Evolutionary conservation across 53 echinoderm and acorn worm species (phyloP).

Genomic region (Echinarachnius parma): DNA sequence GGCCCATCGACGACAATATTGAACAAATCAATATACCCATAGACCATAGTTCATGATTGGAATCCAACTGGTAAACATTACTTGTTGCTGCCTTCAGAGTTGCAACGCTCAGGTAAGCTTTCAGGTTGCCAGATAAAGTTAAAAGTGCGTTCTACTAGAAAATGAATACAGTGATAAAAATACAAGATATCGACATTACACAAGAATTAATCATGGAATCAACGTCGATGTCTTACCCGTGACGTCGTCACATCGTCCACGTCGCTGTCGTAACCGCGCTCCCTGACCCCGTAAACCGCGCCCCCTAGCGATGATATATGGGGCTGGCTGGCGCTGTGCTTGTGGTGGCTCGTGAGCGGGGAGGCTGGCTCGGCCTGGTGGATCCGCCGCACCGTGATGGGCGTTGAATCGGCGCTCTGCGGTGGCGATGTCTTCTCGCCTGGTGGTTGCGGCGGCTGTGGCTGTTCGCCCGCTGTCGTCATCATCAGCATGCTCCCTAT

Average conservation of each 20-base stretch:
- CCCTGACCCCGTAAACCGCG: conserved; percentile 50
- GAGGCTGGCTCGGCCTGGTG: conserved; percentile 44
- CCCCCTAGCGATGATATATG: conserved; percentile 79
- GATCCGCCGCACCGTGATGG: conserved; percentile 52
- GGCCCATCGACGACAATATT: no score
- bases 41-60: no score
- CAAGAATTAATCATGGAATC: no score
- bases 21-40: no score
- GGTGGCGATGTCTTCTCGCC: conserved; percentile 78
- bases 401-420: conserved; percentile 78
- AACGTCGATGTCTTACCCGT: conserved; percentile 7
- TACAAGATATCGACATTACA: no score
- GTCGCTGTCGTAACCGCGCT: conserved; percentile 67
- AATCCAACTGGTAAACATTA: no score
- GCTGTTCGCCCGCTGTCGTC: conserved; percentile 3
- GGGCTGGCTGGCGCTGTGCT: conserved; percentile 93
- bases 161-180: background rate
- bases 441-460: background rate
- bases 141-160: no score
- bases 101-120: no score
- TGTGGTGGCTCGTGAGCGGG: conserved; percentile 61
- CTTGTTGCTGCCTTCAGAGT: no score
- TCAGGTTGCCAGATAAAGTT: no score
- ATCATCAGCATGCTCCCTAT: conserved; percentile 86
- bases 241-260: conserved; percentile 49